A percentile compares a stretch with the other conserved stretches of the same genome.
phyloP scores from a whole-genome alignment of 2,113 vertebrate genomes.

The Xenus cinereus region DNA sequence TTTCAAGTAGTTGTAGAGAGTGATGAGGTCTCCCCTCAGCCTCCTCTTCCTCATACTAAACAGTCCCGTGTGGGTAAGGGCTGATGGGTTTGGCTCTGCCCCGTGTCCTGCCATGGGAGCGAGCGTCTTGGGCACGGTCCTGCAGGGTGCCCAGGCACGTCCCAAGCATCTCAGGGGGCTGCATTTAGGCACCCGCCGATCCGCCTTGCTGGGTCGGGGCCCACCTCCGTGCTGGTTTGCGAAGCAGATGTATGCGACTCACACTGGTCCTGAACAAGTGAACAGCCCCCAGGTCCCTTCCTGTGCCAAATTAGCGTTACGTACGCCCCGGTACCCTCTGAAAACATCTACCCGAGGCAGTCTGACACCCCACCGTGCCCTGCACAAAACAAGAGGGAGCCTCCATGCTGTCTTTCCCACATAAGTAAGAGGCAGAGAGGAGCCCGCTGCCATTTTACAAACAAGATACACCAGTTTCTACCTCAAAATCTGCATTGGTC shows the following conservation, averaged over 20 bases:
- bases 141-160: neutral
- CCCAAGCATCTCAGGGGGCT: no score
- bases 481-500: neutral
- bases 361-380: fast-evolving
- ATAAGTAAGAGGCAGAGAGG: neutral
- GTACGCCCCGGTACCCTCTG: no score
- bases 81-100: neutral
- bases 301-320: neutral
- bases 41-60: no score
- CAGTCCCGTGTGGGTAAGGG: no score
- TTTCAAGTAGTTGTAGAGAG: no score
- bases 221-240: neutral
- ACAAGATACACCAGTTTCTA: fast-evolving
- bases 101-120: fast-evolving
- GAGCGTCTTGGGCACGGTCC: neutral
- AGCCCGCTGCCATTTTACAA: neutral
- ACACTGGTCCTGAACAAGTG: neutral
- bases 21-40: no score
- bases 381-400: fast-evolving
- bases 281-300: neutral
- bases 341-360: neutral
- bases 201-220: neutral
- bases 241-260: neutral
- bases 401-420: neutral
- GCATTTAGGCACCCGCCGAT: neutral